These are phyloP conservation scores for Rhinogobio ventralis DNA, from an alignment of 2,797 vertebrate species.

Conservation along the genomic window DNA sequence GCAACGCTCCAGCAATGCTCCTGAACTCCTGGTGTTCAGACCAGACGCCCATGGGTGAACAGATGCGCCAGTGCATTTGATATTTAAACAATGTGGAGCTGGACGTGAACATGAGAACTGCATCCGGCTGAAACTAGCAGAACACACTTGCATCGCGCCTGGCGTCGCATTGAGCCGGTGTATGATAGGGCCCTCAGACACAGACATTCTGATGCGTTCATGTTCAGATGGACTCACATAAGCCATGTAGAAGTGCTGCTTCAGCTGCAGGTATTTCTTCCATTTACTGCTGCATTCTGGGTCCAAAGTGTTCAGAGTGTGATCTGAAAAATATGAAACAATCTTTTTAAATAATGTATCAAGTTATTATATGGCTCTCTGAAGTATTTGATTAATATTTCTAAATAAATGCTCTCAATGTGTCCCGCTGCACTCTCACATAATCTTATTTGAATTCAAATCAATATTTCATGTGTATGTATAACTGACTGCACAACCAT, in stretches of 20 bases:
- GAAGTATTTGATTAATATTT: not conserved
- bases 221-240: constrained; percentile 84
- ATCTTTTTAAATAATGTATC: not conserved
- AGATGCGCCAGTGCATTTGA: too few relatives aligned
- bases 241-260: constrained; percentile 96
- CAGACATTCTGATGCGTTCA: too few relatives aligned
- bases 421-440: not conserved
- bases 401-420: not conserved
- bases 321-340: constrained; percentile 78
- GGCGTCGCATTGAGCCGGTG: too few relatives aligned
- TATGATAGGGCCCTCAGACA: too few relatives aligned
- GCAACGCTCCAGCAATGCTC: too few relatives aligned
- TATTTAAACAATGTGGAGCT: too few relatives aligned
- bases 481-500: not conserved
- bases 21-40: too few relatives aligned
- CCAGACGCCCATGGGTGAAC: too few relatives aligned
- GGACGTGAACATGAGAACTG: too few relatives aligned
- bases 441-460: not conserved
- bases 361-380: not conserved
- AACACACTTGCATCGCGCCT: too few relatives aligned
- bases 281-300: constrained; percentile 92
- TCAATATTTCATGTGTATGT: not conserved
- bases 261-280: constrained; percentile 97
- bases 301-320: constrained; percentile 93
- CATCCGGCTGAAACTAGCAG: too few relatives aligned